Percentiles rank a stretch among this genome's conserved stretches.
Conservation (phyloP, 2,888 invertebrate species). For the Phortica magna region DNA sequence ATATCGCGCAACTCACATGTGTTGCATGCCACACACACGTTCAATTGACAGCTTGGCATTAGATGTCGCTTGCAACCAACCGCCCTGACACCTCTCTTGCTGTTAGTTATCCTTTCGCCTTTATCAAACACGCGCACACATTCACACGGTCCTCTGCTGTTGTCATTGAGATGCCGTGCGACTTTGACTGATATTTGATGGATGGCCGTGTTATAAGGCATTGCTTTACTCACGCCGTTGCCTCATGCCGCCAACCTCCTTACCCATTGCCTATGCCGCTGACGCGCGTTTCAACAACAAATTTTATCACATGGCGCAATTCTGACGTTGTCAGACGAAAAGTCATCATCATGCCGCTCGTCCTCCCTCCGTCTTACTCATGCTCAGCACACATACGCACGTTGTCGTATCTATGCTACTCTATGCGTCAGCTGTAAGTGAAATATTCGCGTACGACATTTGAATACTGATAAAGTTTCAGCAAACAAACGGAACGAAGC, state of each 20-base stretch:
- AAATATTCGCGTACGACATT: conserved; percentile 26
- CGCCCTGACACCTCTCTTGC: neutral
- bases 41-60: conserved; percentile 42
- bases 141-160: neutral
- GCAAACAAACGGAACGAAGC: neutral
- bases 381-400: neutral
- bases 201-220: conserved; percentile 48
- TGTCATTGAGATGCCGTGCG: conserved; percentile 21
- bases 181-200: conserved; percentile 63
- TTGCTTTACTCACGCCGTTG: neutral
- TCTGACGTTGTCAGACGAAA: neutral
- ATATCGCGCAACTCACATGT: conserved; percentile 5
- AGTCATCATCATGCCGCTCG: neutral
- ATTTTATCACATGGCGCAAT: conserved; percentile 13
- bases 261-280: neutral
- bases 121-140: neutral
- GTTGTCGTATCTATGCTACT: neutral
- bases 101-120: neutral
- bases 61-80: conserved; percentile 1
- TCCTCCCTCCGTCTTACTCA: neutral
- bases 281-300: neutral
- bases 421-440: conserved; percentile 24
- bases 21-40: conserved; percentile 20
- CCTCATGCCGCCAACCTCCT: neutral
- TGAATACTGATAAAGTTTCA: conserved; percentile 24